Base-by-base conservation (phyloP, 92 coral and sea anemone species). In the Blastomussa wellsi region DNA sequence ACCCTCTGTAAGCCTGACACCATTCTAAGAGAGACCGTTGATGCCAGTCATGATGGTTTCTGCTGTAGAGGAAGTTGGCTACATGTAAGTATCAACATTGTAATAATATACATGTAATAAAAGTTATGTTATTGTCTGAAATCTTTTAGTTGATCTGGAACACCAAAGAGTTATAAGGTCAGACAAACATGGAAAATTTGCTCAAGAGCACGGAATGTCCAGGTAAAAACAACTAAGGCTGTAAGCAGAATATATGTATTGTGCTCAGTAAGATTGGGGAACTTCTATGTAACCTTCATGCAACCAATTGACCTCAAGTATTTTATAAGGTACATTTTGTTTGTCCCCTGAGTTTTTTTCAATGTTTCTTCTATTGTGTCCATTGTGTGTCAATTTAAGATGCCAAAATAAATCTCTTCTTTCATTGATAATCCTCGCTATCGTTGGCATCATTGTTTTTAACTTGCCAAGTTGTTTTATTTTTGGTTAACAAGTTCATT, bases 121-220 rank as follows among this genome's bases (percentile, higher is more conserved):
- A n/a, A n/a, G n/a, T n/a, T n/a, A n/a, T n/a, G n/a, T 72, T 10
- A 28, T 59, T 31, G 17, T 36, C 2, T 77, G 36, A 35, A 75
- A 35, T 38, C 14, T 69, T 59, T 51, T 64, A 94, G 98, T 92
- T 90, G 98, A 96, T 57, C 82, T 94, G 51, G 98, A 94, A 67
- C 98, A 96, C 76, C 90, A 90, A 92, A 90, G 98, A 59, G 96
- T 94, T 32, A 96, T 96, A 3, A 92, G 93, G 78, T 87, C 95
- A 85, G 98, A 96, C 86, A 88, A 90, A 62, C 99, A 96, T 84
- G 93, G 93, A 36, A 92, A 92, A 80, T 96, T 96, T 91, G 97
- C 99, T 6, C 99, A 96, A 84, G 99, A 94, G 20, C 94, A 96
- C 84, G 96, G 98, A 26, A 83, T 92, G 90, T 90, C 99, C 64